Evolutionary conservation across 2,888 invertebrate genomes (phyloP), one percentile per base, ranked within the genome.

Genomic region (Piscicola geometra): DNA sequence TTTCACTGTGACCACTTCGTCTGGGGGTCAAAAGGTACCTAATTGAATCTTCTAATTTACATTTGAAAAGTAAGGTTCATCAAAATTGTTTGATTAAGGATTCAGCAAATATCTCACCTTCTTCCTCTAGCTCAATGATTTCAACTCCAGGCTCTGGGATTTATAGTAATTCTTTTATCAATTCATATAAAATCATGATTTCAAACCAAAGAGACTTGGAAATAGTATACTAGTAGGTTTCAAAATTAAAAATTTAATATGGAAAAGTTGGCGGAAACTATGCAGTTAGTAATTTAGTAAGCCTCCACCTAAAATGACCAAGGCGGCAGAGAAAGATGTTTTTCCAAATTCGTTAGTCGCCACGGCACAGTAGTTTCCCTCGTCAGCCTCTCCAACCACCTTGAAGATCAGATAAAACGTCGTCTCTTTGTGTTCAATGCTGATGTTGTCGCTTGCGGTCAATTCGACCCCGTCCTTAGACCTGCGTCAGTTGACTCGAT

Each of bases 271-370:
- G n/a, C n/a, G n/a, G n/a, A n/a, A n/a, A n/a, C n/a, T n/a, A n/a
- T n/a, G n/a, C n/a, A n/a, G n/a, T n/a, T n/a, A n/a, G n/a, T n/a
- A n/a, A n/a, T n/a, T n/a, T n/a, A n/a, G n/a, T n/a, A 18, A 56
- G 25, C 9, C 28, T 52, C 15, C 12, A 71, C 71, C 71, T 9
- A 28, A 30, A 28, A 71, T 47, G 50, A 71, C 32, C 5, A 71
- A 32, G n/a, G 1, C 52, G 5, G 71, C 71, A 25, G 50, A 41
- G 52, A 52, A 71, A 1, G 71, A 71, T 2, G 71, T 47, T 52
- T 52, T 71, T 47, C 71, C 71, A 28, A 71, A 71, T 18, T 71
- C 50, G 52, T 71, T 71, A 0, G 33, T 50, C 3, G 71, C 71
- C 12, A 71, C 52, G 9, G 33, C 52, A 12, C 33, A 41, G 71